Evolutionary conservation across 2,797 vertebrate species (phyloP).

Genomic region (Carduelis carduelis): DNA sequence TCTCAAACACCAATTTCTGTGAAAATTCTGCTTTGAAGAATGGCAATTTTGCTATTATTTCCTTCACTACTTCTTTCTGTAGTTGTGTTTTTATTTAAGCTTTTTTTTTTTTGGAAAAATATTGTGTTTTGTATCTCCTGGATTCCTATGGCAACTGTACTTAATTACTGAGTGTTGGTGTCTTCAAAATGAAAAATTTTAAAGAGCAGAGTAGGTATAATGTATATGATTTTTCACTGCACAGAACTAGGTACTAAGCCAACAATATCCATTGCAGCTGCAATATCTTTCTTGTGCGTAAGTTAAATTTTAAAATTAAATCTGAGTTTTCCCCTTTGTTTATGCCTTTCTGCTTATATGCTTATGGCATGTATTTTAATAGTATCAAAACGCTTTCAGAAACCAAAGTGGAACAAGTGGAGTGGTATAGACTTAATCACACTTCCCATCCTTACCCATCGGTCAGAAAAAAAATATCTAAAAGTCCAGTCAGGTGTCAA

Average conservation of each 20-base stretch:
- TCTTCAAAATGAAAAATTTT: not conserved
- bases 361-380: not conserved
- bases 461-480: not conserved
- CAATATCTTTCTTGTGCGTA: not conserved
- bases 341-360: not conserved
- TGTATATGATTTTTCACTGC: not conserved
- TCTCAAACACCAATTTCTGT: not conserved
- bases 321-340: not conserved
- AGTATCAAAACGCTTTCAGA: not conserved
- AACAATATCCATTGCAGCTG: not conserved
- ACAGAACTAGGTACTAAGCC: not conserved
- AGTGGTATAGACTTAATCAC: not conserved
- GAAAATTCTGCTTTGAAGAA: not conserved
- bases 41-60: not conserved
- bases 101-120: not conserved
- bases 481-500: not conserved
- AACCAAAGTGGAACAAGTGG: not conserved
- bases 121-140: not conserved
- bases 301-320: not conserved
- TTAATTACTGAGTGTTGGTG: not conserved
- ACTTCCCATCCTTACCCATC: not conserved
- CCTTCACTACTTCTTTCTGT: not conserved
- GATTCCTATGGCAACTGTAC: not conserved
- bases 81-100: not conserved
- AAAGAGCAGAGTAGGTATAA: not conserved